phyloP scores from a whole-genome alignment of 2,888 invertebrate genomes.

The Zaprionus lineosus region DNA sequence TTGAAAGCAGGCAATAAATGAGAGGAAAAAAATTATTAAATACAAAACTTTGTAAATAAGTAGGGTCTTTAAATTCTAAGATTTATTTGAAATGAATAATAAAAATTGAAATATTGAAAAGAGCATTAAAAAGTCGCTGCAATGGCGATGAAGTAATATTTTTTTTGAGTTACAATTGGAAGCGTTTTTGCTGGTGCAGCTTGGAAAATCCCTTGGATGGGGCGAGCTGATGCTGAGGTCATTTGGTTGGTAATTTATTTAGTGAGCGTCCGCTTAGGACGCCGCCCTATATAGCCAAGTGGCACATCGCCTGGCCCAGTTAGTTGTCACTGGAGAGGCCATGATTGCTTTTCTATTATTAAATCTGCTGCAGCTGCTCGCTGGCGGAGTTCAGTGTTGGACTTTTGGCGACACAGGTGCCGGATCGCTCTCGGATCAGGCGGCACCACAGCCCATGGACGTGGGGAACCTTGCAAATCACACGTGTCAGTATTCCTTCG shows the following conservation, averaged over 20 bases:
- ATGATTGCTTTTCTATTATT: slow-evolving; percentile 49
- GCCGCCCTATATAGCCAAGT: slow-evolving; percentile 61
- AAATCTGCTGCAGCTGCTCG: slow-evolving; percentile 34
- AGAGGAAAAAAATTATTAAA: too few species aligned
- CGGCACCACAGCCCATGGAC: slow-evolving; percentile 49
- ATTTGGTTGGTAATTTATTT: slow-evolving; percentile 54
- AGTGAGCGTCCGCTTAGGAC: slow-evolving; percentile 22
- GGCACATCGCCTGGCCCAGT: slow-evolving; percentile 29
- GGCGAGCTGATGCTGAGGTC: slow-evolving; percentile 42
- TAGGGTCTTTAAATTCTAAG: too few species aligned
- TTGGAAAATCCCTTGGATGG: slow-evolving; percentile 62
- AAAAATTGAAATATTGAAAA: too few species aligned
- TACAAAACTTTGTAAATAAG: too few species aligned
- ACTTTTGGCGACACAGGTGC: slow-evolving; percentile 46
- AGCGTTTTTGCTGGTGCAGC: slow-evolving; percentile 33
- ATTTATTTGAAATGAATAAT: too few species aligned
- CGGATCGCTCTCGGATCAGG: slow-evolving; percentile 18
- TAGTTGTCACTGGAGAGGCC: slow-evolving; percentile 51
- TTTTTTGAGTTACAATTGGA: slow-evolving; percentile 4
- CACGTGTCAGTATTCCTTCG: slow-evolving; percentile 58
- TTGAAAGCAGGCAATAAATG: too few species aligned
- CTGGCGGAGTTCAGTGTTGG: slow-evolving; percentile 35
- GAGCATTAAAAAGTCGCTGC: slow-evolving; percentile 21
- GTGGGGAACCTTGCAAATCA: slow-evolving; percentile 45
- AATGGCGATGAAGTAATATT: not conserved